These are phyloP conservation scores for Chiloscyllium plagiosum DNA, from an alignment of 2,113 vertebrate species.

Conservation along the genomic window DNA sequence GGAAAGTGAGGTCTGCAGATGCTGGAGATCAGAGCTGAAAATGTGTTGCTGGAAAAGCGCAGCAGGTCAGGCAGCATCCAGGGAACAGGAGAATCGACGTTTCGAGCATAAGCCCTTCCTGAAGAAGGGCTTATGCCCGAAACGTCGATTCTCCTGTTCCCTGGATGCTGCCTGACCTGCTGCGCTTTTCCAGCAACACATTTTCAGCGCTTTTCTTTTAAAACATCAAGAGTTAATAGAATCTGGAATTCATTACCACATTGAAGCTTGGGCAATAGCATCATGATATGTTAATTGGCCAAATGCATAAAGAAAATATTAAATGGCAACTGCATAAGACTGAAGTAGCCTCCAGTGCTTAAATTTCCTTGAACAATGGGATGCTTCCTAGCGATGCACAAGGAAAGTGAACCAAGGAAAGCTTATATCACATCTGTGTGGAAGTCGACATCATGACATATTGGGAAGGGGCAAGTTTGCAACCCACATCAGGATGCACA, in stretches of 20 bases:
- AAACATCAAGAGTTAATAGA: neutral
- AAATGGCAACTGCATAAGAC: neutral
- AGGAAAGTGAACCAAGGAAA: neutral
- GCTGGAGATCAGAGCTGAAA: too few species aligned
- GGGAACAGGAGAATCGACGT: too few species aligned
- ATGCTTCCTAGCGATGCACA: neutral
- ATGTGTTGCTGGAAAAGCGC: too few species aligned
- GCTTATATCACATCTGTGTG: neutral
- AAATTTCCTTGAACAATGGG: neutral
- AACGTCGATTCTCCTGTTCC: too few species aligned
- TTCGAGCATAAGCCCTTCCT: too few species aligned
- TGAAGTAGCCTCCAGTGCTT: neutral
- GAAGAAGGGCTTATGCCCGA: too few species aligned
- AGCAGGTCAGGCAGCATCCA: too few species aligned
- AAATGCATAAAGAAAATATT: neutral
- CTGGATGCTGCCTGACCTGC: too few species aligned
- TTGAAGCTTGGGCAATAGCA: neutral
- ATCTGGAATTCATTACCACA: neutral
- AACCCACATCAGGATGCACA: neutral
- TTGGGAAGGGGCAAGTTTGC: neutral
- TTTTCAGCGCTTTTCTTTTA: too few species aligned
- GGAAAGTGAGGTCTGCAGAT: too few species aligned
- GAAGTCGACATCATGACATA: neutral
- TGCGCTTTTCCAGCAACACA: too few species aligned
- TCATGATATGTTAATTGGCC: neutral